Base-by-base conservation (phyloP, 2,888 invertebrate genomes). In the Hirudinaria manillensis region DNA sequence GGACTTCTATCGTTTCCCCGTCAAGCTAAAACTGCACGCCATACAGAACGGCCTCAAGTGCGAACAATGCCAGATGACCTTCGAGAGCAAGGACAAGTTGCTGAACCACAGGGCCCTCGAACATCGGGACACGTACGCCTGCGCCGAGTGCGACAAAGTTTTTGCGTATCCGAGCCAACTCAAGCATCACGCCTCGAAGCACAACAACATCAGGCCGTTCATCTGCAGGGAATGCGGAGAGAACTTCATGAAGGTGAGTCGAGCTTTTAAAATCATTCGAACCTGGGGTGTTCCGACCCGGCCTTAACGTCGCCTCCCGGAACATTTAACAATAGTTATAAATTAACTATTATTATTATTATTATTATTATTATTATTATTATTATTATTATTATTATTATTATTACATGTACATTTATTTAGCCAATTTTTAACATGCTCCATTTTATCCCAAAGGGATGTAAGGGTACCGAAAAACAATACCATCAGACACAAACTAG, bases 151-250 rank as follows among this genome's bases (percentile, higher is more conserved):
- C 78, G 79, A 80, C 51, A 79, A 79, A 45, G 79, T 80, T 75
- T 86, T 84, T 79, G 80, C 81, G 19, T 85, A 84, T 78, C 85
- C 85, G 1, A 85, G 85, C 79, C 85, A 86, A 78, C 80, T 86
- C 68, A 53, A 77, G n/a, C 79, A 79, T 45, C 79, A 80, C 67
- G 34, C 73, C 70, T 75, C 77, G 72, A 82, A 83, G 36, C 85
- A 86, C 78, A 81, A 81, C 65, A 83, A 83, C 36, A 80, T 81
- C 13, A 80, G 86, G 38, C 84, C 84, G 7, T 84, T 81, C 79
- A 82, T 82, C 56, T 86, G 86, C 78, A 80, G 81, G 32, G 83
- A 85, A 77, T 86, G 86, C 80, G 85, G 85, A 16, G 83, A 84
- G 84, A 83, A 85, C 76, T 86, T 86, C 77, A 83, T 85, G 81